Percentiles rank a stretch among this genome's conserved stretches.
Evolutionary conservation across 2,797 vertebrate species (phyloP).

Genomic region (Sphaeramia orbicularis): DNA sequence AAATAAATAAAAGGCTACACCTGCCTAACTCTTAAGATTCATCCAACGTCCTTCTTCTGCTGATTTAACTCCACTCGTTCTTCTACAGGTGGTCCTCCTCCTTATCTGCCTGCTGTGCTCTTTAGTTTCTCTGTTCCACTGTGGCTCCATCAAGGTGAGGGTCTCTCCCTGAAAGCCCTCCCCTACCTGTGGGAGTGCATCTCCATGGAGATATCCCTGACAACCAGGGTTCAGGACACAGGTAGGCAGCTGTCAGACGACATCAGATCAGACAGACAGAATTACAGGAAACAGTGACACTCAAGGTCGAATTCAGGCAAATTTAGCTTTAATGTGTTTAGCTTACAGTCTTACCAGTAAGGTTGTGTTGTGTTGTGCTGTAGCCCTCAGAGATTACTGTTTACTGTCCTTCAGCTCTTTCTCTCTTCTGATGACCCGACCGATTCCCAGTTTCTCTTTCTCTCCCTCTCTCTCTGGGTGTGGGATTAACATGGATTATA

Average conservation of each 20-base stretch:
- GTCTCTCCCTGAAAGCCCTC: conserved; percentile 63
- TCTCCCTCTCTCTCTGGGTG: conserved; percentile 63
- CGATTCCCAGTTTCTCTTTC: conserved; percentile 46
- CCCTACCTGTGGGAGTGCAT: conserved; percentile 61
- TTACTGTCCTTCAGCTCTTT: conserved; percentile 54
- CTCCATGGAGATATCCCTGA: conserved; percentile 81
- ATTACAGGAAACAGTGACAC: conserved; percentile 59
- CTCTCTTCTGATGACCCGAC: conserved; percentile 51
- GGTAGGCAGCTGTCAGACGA: conserved; percentile 81
- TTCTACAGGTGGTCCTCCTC: conserved; percentile 22
- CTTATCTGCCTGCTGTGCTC: conserved; percentile 8
- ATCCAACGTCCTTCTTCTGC: conserved; percentile 34
- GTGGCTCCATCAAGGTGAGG: conserved; percentile 65
- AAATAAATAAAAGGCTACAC: conserved; percentile 19
- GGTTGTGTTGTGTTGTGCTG: conserved; percentile 12
- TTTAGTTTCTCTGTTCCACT: conserved; percentile 38
- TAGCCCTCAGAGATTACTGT: conserved; percentile 48
- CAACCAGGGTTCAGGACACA: conserved; percentile 71
- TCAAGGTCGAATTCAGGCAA: conserved; percentile 12
- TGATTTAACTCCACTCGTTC: conserved; percentile 31
- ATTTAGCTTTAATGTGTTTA: conserved; percentile 9
- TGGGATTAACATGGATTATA: conserved; percentile 84
- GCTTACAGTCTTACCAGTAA: conserved; percentile 39
- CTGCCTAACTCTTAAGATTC: conserved; percentile 60
- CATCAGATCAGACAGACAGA: conserved; percentile 68